Evolutionary conservation across 2,888 invertebrate species (phyloP), one percentile per base, ranked within the genome.

Genomic region (Drosophila rubida): DNA sequence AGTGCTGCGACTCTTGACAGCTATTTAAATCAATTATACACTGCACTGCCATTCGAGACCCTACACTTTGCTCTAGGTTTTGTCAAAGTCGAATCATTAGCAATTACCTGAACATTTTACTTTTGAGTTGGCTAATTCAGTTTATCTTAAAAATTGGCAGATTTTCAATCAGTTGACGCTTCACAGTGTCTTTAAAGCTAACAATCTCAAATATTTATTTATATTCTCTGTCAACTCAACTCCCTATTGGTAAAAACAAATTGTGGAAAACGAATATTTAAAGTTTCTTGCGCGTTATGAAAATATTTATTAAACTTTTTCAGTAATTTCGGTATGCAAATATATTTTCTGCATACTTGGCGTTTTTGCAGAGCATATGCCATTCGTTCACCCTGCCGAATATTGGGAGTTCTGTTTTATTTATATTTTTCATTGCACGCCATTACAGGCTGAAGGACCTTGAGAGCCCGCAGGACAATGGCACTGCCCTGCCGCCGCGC

Each of bases 401-500:
- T 42, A 50, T 37, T 37, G 13, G 7, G 9, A 42, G 19, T 37
- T 49, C 65, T 46, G 16, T 59, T 66, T 69, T 78, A 69, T 80
- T 78, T 75, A 66, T 75, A 66, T 69, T 75, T 69, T 75, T 69
- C 69, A 73, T 78, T 78, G 66, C 69, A 44, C 64, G 69, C 62
- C 59, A 39, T 64, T 69, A 58, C 72, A 85, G 84, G 19, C 69
- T 87, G 14, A 86, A 84, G 75, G 84, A 84, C 61, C 39, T 82
- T 44, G 70, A 85, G 78, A 59, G 75, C 62, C 51, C 76, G 23
- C 60, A 68, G 74, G 76, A 84, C 66, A 81, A 79, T 81, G 62
- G 39, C 8, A 22, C 32, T 27, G 62, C 49, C 55, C 77, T 82
- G 67, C 74, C 88, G 75, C 84, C 85, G 72, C 82, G 81, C 80